Base-by-base conservation (phyloP, 2,113 vertebrate species). In the Marmota monax region DNA sequence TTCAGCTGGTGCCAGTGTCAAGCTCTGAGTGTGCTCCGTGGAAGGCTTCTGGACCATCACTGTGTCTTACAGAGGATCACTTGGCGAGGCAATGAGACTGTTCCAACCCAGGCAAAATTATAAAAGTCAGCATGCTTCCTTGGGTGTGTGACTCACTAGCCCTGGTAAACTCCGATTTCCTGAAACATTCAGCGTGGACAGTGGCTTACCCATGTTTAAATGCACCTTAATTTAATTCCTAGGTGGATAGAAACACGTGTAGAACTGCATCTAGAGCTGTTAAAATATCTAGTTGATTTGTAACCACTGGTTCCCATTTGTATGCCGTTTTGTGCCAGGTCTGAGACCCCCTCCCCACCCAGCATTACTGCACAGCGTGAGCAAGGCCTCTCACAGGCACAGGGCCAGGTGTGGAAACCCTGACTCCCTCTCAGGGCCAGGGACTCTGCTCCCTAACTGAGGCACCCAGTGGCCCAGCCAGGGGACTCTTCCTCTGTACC, bases 161-260 rank as follows among this genome's bases (percentile, higher is more conserved):
- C 42, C 18, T 4, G 17, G 37, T 2, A 25, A 2, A 17, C 2
- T 11, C 22, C 29, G 34, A 2, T 7, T 39, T 48, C 93, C 91
- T 42, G 11, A 45, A 73, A 34, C 11, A 9, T 16, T 63, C 34
- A 34, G 34, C 13, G 0, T 4, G 3, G 53, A 29, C 53, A 39
- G 0, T 7, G 39, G 18, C 12, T 90, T 17, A 32, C 63, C n/a
- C 29, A n/a, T 20, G 4, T 39, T 63, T 56, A 63, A 39, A 14
- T 0, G 10, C 5, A 61, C 69, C 65, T 73, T 23, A 8, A n/a
- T 37, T 22, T 73, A 69, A 79, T 29, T 22, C 63, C 7, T 13
- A 1, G 1, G 45, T 18, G 48, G 37, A 1, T 18, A 45, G 58
- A 69, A 83, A n/a, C 9, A 16, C 4, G 0, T 7, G 3, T 0